A percentile compares a stretch with the other conserved stretches of the same genome.
Conservation (phyloP, 2,888 invertebrate species). For the Hofmannophila pseudospretella region DNA sequence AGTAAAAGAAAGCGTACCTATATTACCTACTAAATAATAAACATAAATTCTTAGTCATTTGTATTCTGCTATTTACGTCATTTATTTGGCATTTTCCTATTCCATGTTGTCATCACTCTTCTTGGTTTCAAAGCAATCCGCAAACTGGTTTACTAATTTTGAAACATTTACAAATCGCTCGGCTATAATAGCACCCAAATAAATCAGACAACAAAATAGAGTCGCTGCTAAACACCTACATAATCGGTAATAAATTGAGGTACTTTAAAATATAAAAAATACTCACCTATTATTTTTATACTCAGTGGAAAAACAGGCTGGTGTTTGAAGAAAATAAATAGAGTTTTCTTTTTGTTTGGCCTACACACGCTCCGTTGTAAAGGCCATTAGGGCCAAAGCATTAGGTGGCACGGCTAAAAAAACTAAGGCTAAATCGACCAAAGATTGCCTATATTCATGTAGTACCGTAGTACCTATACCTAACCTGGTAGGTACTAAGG, state of each 20-base stretch:
- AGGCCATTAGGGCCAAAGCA: too few species aligned
- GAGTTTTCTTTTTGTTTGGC: not conserved
- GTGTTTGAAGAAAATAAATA: not conserved
- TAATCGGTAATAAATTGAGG: slow-evolving; percentile 28
- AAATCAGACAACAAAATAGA: slow-evolving; percentile 32
- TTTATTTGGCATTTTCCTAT: too few species aligned
- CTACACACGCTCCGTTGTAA: not conserved
- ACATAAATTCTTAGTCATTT: too few species aligned
- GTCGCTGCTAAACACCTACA: slow-evolving; percentile 36
- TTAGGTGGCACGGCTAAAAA: too few species aligned
- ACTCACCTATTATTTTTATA: slow-evolving; percentile 11
- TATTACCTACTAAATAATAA: too few species aligned
- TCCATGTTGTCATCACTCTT: too few species aligned
- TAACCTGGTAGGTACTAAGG: too few species aligned
- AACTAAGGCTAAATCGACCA: too few species aligned
- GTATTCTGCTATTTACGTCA: too few species aligned
- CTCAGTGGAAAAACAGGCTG: not conserved
- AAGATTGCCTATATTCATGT: too few species aligned
- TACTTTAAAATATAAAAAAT: slow-evolving; percentile 37
- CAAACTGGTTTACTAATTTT: not conserved
- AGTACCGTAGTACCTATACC: too few species aligned
- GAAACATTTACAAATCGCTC: slow-evolving; percentile 5
- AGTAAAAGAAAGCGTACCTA: too few species aligned
- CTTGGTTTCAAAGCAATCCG: not conserved
- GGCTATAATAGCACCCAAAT: slow-evolving; percentile 17